These are phyloP conservation scores for Laterallus jamaicensis DNA, from an alignment of 2,113 vertebrate genomes.

Conservation along the genomic window DNA sequence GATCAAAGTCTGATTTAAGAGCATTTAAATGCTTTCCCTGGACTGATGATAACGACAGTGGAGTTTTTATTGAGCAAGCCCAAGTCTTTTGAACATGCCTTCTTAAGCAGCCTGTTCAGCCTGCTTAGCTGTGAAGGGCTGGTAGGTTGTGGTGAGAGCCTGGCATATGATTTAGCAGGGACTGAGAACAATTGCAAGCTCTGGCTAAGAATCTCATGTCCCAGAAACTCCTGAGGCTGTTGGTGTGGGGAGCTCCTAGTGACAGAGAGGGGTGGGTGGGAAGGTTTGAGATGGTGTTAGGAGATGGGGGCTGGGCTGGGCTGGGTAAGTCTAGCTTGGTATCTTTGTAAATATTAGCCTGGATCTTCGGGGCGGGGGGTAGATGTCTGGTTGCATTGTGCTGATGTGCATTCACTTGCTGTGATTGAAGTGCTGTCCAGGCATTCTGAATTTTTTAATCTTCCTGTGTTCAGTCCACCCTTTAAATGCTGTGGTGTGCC, in stretches of 20 bases:
- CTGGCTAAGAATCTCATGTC: not conserved
- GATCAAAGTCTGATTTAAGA: not conserved
- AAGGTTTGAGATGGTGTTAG: not conserved
- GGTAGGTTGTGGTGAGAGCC: not conserved
- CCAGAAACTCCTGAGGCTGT: not conserved
- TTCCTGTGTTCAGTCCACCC: not conserved
- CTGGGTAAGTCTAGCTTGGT: not conserved
- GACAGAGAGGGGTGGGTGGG: no score
- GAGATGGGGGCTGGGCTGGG: not conserved
- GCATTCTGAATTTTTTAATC: not conserved
- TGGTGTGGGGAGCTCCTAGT: not conserved
- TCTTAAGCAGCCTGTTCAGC: not conserved
- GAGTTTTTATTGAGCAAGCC: not conserved
- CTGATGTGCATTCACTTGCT: not conserved
- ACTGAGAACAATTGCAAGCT: not conserved
- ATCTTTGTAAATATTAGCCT: not conserved
- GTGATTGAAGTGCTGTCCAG: not conserved
- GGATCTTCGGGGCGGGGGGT: accelerated
- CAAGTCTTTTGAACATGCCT: not conserved
- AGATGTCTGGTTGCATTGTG: accelerated
- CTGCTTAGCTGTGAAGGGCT: not conserved
- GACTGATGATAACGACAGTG: not conserved
- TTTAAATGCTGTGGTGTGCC: not conserved
- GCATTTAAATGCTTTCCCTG: not conserved
- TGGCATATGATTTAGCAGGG: not conserved